Conservation (phyloP, 2,113 vertebrate genomes). For the Hemicordylus capensis region DNA sequence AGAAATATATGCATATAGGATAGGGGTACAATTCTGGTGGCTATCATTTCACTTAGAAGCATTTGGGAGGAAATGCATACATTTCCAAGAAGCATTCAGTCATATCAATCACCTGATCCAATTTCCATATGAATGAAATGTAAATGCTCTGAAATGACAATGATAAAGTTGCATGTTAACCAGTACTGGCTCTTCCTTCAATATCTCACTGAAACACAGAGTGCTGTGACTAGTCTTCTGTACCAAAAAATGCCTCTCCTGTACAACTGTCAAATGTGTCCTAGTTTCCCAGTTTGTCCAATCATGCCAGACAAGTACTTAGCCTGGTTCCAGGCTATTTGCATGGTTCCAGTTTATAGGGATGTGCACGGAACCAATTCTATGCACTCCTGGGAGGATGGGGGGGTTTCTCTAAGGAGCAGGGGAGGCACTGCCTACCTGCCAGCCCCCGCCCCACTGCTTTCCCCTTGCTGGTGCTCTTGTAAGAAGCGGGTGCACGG, state of each 20-base stretch:
- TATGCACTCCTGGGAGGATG: too few species aligned
- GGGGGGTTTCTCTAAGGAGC: too few species aligned
- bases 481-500: too few species aligned
- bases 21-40: conserved; percentile 38
- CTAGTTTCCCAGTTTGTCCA: background rate
- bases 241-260: accelerated
- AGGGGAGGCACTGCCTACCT: too few species aligned
- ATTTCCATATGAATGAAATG: conserved; percentile 39
- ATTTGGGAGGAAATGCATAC: background rate
- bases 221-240: background rate
- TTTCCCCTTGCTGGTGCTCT: too few species aligned
- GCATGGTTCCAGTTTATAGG: too few species aligned
- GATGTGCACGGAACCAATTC: too few species aligned
- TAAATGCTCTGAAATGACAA: conserved; percentile 30
- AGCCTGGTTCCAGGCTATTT: too few species aligned
- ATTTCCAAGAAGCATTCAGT: conserved; percentile 51
- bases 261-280: background rate
- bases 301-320: background rate
- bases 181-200: accelerated
- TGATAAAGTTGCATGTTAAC: accelerated
- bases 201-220: background rate
- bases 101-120: conserved; percentile 15
- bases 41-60: conserved; percentile 41
- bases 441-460: too few species aligned
- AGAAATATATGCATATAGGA: background rate